Percentiles rank a stretch among this genome's conserved stretches.
phyloP scores from a whole-genome alignment of 2,113 vertebrate genomes.

The Chascanopsetta lugubris region DNA sequence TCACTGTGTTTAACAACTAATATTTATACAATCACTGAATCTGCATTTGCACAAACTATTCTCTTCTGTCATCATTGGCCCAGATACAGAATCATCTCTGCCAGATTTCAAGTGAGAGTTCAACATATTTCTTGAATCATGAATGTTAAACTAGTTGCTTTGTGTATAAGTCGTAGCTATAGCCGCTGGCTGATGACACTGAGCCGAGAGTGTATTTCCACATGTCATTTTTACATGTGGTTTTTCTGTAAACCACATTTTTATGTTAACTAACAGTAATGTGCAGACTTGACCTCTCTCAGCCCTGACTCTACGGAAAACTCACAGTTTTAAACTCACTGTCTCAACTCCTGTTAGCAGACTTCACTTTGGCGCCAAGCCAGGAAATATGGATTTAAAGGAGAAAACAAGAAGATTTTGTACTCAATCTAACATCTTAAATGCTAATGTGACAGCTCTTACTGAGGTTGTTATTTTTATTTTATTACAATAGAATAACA shows the following conservation, averaged over 20 bases:
- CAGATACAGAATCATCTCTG: slow-evolving; percentile 1
- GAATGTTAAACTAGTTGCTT: not conserved
- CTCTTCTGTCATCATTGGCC: slow-evolving; percentile 7
- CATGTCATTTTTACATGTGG: slow-evolving; percentile 20
- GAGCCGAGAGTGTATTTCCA: slow-evolving; percentile 51
- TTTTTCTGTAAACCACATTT: slow-evolving; percentile 31
- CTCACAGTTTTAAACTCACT: not conserved
- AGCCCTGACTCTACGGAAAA: slow-evolving; percentile 14
- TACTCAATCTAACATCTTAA: not conserved
- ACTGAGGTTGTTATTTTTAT: slow-evolving; percentile 9
- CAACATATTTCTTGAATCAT: slow-evolving; percentile 1
- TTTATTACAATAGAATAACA: slow-evolving; percentile 16
- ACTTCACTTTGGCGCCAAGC: slow-evolving; percentile 32
- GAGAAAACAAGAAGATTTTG: slow-evolving; percentile 7
- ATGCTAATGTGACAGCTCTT: slow-evolving; percentile 45
- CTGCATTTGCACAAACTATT: not conserved
- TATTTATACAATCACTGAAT: not conserved
- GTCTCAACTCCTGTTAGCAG: slow-evolving; percentile 16
- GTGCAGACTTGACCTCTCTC: no score
- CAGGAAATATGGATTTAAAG: slow-evolving; percentile 20
- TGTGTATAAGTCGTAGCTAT: not conserved
- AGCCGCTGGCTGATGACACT: slow-evolving; percentile 34
- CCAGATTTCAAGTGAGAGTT: slow-evolving; percentile 19
- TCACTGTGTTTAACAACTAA: no score
- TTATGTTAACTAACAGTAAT: slow-evolving; percentile 23